Evolutionary conservation across 2,113 vertebrate species (phyloP), one percentile per base, ranked within the genome.

Genomic region (Psettodes erumei): DNA sequence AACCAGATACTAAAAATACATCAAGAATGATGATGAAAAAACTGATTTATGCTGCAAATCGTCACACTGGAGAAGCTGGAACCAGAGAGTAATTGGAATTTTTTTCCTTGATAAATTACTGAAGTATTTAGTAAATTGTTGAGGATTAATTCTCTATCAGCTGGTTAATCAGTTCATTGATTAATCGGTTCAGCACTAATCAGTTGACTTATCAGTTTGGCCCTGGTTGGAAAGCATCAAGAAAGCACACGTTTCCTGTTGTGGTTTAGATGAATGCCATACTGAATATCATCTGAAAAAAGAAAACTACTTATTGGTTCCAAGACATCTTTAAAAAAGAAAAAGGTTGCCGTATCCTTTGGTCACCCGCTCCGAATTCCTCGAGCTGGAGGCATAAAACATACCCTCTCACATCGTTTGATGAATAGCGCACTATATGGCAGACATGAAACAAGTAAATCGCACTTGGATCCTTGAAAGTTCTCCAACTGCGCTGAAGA

Each of bases 391-490:
- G 43, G 15, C 42, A 58, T 71, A 60, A 71, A 83, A 51, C 9
- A 66, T 38, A 37, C 28, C 10, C 15, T 9, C 28, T 45, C 48
- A 33, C 47, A 48, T 35, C 59, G n/a, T 75, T 59, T 78, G 72
- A 88, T 68, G 55, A 82, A 85, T 45, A 86, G 63, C 61, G 62
- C 68, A 59, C 54, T 64, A 51, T 12, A 38, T 53, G 27, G 21
- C 71, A 64, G 40, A 89, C 64, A 75, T 82, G 66, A 89, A 89
- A 90, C 54, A 76, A 71, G 72, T 80, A 77, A 70, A 86, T 84
- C 81, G 84, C 83, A 68, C 82, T 77, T 79, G 69, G 42, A 79
- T 80, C 77, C 85, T 77, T 86, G 78, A 84, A 89, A 71, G 65
- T 67, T 70, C 60, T 79, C 78, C 85, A 86, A n/a, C 74, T 67